Evolutionary conservation across 2,888 invertebrate genomes (phyloP).

Genomic region (Resseliella maxima): DNA sequence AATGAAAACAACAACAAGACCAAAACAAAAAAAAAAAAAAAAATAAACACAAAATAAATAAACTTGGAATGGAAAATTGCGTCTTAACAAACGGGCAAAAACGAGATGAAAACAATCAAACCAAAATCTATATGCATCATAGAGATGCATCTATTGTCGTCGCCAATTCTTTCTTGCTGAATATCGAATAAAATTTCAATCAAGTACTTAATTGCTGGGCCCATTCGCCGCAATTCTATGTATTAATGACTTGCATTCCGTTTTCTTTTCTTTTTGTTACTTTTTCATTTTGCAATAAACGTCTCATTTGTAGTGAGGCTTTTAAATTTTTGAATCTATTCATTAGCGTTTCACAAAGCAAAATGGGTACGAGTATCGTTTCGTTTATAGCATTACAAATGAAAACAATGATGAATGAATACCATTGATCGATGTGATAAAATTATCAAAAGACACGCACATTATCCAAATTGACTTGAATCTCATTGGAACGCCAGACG

Average conservation of each 20-base stretch:
- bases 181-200: slow-evolving; percentile 39
- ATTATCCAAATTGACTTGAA: not conserved
- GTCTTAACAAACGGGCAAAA: not conserved
- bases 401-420: slow-evolving; percentile 23
- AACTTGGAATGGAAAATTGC: too few species aligned
- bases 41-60: not conserved
- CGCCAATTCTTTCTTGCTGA: not conserved
- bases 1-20: not conserved
- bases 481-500: not conserved
- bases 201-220: slow-evolving; percentile 37
- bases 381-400: not conserved
- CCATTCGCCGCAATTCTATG: not conserved
- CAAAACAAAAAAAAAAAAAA: not conserved
- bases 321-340: slow-evolving; percentile 17
- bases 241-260: slow-evolving; percentile 53
- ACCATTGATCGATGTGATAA: not conserved
- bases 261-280: not conserved
- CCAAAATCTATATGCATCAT: not conserved
- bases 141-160: slow-evolving; percentile 41
- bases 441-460: slow-evolving; percentile 8
- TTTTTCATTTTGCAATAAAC: not conserved
- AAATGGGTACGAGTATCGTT: not conserved
- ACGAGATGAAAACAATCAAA: not conserved
- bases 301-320: not conserved
- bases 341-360: not conserved